Conservation (phyloP, 2,113 vertebrate genomes). For the Menidia beryllina region DNA sequence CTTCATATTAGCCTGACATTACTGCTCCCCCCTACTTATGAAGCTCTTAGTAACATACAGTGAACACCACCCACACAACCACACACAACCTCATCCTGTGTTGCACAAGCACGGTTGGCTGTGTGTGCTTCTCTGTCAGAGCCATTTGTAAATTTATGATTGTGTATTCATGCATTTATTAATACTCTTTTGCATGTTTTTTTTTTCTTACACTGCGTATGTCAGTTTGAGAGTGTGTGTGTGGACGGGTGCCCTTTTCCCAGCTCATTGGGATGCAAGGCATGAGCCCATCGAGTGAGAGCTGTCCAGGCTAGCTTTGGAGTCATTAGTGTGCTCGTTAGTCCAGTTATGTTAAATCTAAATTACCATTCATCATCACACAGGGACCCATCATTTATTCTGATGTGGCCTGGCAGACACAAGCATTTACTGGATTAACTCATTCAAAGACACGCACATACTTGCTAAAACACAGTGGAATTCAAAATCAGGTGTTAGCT, state of each 20-base stretch:
- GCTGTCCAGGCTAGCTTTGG: conserved; percentile 80
- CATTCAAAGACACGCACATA: conserved; percentile 69
- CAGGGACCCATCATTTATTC: conserved; percentile 81
- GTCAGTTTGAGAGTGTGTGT: conserved; percentile 24
- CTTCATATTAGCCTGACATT: conserved; percentile 61
- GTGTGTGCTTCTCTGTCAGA: conserved; percentile 24
- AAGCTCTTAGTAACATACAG: conserved; percentile 18
- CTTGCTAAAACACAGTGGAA: conserved; percentile 63
- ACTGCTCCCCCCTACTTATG: conserved; percentile 37
- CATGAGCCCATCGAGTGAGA: conserved; percentile 62
- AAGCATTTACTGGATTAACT: conserved; percentile 77
- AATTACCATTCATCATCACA: conserved; percentile 87
- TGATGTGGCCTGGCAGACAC: conserved; percentile 77
- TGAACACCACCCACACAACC: conserved; percentile 1
- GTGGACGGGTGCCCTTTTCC: conserved; percentile 65
- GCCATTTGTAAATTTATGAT: conserved; percentile 46
- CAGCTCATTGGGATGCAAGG: conserved; percentile 81
- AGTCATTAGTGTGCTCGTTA: conserved; percentile 86
- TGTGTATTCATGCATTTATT: conserved; percentile 64
- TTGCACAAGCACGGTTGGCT: not conserved
- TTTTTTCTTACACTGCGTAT: conserved; percentile 25
- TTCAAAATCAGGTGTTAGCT: conserved; percentile 71
- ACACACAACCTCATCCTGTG: not conserved
- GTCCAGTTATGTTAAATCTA: conserved; percentile 86
- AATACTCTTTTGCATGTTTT: conserved; percentile 63